Evolutionary conservation across 2,113 vertebrate genomes (phyloP).

Genomic region (Labeo catla): DNA sequence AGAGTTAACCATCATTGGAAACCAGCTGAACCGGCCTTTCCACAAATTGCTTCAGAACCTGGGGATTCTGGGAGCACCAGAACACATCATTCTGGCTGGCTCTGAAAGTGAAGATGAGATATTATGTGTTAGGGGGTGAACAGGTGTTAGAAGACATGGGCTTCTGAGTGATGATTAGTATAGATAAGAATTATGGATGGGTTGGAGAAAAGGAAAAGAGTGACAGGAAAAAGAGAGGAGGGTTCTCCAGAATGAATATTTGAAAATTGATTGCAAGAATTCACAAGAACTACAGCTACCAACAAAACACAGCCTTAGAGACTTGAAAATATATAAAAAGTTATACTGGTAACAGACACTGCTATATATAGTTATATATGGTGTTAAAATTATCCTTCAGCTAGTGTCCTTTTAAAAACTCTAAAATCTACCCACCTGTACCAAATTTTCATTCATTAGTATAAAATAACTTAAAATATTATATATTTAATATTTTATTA

Average conservation of each 20-base stretch:
- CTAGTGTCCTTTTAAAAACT: not conserved
- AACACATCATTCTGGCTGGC: constrained; percentile 12
- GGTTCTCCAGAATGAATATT: not conserved
- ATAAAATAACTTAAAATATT: not conserved
- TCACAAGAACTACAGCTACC: constrained; percentile 9
- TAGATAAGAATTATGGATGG: constrained; percentile 58
- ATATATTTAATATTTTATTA: not conserved
- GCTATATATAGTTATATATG: not conserved
- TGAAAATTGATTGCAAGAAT: constrained; percentile 3
- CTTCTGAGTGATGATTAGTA: constrained; percentile 53
- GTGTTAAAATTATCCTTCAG: not conserved
- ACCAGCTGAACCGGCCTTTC: not conserved
- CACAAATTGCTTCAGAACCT: not conserved
- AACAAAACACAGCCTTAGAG: not conserved
- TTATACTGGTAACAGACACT: not conserved
- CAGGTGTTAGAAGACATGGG: constrained; percentile 58
- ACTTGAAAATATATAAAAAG: not conserved
- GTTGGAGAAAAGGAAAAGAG: constrained; percentile 43
- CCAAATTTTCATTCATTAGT: not conserved
- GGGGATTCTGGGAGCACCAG: constrained; percentile 11
- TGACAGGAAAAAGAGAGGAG: constrained; percentile 24
- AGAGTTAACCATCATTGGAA: not conserved
- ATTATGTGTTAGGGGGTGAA: constrained; percentile 53
- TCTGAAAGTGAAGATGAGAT: constrained; percentile 50
- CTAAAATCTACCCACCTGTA: not conserved